These are phyloP conservation scores for Dolichoris vasculosae DNA, from an alignment of 1,140 invertebrate species.

Conservation along the genomic window DNA sequence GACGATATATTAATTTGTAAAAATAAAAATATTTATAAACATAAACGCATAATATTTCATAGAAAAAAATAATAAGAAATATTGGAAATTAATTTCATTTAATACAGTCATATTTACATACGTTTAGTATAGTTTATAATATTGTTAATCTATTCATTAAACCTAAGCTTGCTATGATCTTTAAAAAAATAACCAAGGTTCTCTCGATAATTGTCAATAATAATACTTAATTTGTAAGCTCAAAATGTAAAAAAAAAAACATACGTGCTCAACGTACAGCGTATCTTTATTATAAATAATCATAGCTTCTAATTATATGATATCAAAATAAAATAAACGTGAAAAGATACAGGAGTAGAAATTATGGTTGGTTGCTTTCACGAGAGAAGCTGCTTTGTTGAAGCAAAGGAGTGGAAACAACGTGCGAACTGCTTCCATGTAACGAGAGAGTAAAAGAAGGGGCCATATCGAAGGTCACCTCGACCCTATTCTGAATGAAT, in stretches of 20 bases:
- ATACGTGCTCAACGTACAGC: background rate
- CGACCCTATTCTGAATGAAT: background rate
- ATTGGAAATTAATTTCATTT: no score
- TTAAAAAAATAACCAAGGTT: background rate
- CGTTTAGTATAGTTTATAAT: background rate
- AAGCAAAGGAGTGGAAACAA: background rate
- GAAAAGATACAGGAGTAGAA: slow-evolving; percentile 44
- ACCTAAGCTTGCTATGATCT: no score
- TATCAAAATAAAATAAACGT: background rate
- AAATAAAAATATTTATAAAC: no score
- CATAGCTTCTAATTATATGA: background rate
- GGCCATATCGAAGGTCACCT: background rate
- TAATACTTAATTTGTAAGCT: no score
- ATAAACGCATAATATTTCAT: no score
- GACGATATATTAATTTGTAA: no score
- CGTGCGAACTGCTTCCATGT: background rate
- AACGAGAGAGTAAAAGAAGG: background rate
- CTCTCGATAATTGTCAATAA: no score
- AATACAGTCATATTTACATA: background rate
- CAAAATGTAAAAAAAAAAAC: no score
- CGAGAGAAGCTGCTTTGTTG: slow-evolving; percentile 33
- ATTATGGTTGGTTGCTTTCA: slow-evolving; percentile 27
- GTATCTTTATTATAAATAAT: background rate
- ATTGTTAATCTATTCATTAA: no score
- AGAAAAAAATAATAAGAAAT: no score